Base-by-base conservation (phyloP, 2,888 invertebrate genomes). In the Scaeva pyrastri region DNA sequence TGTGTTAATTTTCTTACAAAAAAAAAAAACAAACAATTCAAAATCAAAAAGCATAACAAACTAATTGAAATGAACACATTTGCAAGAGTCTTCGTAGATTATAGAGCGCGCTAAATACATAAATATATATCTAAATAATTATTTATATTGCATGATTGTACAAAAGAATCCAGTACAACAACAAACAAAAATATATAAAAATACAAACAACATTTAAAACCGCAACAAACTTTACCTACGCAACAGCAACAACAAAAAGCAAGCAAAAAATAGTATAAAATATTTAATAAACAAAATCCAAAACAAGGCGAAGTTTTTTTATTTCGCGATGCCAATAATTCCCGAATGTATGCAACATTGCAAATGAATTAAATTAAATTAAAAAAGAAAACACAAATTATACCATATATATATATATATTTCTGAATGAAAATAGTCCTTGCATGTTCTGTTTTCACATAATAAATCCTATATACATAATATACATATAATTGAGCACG, bases 381-480 rank as follows among this genome's bases (percentile, higher is more conserved):
- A n/a, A n/a, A n/a, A n/a, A n/a, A n/a, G n/a, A n/a, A n/a, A n/a
- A 26, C 48, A 48, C 48, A 60, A n/a, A 72, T 14, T 56, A 76
- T n/a, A n/a, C n/a, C n/a, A n/a, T 39, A 58, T 62, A 73, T 41
- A 58, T 39, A 58, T 19, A 86, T 58, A 66, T 66, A 86, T 64
- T 82, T 81, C 75, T 75, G 87, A 87, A 87, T 87, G 83, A 82
- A 77, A 83, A 83, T 87, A 83, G 83, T 83, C 87, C 82, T 77
- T 87, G 87, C 87, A 87, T 87, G 87, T 83, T 79, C 83, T 83
- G 83, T 87, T 87, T 82, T 83, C 81, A 87, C 83, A n/a, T n/a
- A 87, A 78, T 74, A 74, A 60, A 82, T 81, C 86, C 82, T 82
- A 86, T 77, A 81, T 52, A 77, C 50, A 70, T 70, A 41, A 66